Percentiles rank a stretch among this genome's conserved stretches.
Conservation (phyloP, 2,888 invertebrate genomes). For the Magallana nippona region DNA sequence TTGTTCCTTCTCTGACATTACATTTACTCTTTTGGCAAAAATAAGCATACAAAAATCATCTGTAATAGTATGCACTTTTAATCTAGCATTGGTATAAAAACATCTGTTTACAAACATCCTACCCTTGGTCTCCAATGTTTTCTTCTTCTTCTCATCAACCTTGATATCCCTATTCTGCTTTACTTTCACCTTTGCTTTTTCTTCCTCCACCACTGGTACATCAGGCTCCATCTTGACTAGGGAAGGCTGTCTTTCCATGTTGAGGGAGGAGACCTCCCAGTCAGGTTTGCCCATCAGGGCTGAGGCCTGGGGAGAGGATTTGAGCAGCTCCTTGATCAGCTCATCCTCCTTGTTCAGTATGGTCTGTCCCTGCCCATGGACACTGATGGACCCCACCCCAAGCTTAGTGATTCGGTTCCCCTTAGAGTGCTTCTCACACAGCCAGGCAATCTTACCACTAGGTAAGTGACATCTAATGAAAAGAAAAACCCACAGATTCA, state of each 20-base stretch:
- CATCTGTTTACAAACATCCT: not conserved
- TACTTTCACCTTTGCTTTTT: not conserved
- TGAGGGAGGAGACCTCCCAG: not conserved
- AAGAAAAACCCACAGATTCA: not conserved
- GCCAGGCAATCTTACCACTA: constrained; percentile 74
- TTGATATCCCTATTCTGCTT: not conserved
- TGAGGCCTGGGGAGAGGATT: constrained; percentile 59
- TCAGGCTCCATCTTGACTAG: not conserved
- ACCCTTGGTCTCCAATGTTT: not conserved
- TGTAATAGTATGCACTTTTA: too few relatives aligned
- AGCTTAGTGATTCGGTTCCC: constrained; percentile 70
- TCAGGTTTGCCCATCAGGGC: constrained; percentile 50
- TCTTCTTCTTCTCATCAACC: not conserved
- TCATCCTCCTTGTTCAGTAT: constrained; percentile 69
- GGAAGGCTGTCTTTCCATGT: not conserved
- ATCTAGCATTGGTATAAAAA: not conserved
- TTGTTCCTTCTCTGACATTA: too few relatives aligned
- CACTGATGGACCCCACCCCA: constrained; percentile 56
- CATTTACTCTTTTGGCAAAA: too few relatives aligned
- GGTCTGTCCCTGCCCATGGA: constrained; percentile 57
- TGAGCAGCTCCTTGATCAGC: constrained; percentile 65
- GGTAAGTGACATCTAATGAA: constrained; percentile 69
- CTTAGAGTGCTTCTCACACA: constrained; percentile 72
- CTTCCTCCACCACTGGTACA: not conserved
- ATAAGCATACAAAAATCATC: too few relatives aligned